Evolutionary conservation across 2,113 vertebrate species (phyloP).

Genomic region (Zapus hudsonius): DNA sequence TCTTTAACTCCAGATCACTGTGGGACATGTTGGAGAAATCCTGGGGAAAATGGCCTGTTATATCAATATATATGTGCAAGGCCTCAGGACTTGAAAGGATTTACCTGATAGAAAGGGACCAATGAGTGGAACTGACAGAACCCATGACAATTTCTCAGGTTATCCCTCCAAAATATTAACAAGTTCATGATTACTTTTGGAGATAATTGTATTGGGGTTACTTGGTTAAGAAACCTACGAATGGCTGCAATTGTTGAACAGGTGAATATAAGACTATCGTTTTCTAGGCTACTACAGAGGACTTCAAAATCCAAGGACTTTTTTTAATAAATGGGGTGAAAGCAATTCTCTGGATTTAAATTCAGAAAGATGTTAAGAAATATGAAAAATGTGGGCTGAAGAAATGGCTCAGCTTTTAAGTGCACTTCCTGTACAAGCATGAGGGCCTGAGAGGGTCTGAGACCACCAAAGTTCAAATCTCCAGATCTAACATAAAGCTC

Average conservation of each 20-base stretch:
- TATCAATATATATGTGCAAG: not conserved
- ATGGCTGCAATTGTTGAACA: conserved; percentile 6
- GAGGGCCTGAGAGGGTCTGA: too few relatives aligned
- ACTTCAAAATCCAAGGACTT: not conserved
- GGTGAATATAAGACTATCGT: not conserved
- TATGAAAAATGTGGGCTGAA: conserved; percentile 49
- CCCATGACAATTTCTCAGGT: conserved; percentile 13
- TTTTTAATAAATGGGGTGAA: conserved; percentile 48
- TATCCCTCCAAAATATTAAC: not conserved
- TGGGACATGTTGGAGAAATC: not conserved
- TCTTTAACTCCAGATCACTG: conserved; percentile 68
- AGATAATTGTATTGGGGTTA: not conserved
- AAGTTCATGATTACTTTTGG: conserved; percentile 20
- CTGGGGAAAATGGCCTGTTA: conserved; percentile 54
- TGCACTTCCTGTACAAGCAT: too few relatives aligned
- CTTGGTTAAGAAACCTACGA: not conserved
- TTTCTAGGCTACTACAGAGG: conserved; percentile 5
- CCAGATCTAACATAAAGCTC: too few relatives aligned
- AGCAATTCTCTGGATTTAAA: conserved; percentile 68
- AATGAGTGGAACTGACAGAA: conserved; percentile 31
- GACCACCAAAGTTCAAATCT: too few relatives aligned
- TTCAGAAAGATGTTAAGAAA: conserved; percentile 44
- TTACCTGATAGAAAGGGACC: conserved; percentile 34
- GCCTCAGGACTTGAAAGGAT: conserved; percentile 29
- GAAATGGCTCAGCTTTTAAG: too few relatives aligned